Base-by-base conservation (phyloP, 2,113 vertebrate genomes). In the Cervus canadensis region DNA sequence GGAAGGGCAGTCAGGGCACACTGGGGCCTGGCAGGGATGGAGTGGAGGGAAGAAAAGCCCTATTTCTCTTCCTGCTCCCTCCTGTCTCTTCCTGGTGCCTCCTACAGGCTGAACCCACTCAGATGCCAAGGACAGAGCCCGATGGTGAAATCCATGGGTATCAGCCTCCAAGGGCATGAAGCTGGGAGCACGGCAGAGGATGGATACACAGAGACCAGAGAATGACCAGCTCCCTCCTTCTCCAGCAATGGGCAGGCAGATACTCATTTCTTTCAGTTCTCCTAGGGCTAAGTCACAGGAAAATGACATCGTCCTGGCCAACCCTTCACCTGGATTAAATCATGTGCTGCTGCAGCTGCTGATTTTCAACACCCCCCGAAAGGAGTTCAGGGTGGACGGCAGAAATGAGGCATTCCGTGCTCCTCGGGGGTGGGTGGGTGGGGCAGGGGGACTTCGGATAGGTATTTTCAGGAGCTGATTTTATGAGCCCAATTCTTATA, bases 141-240 rank as follows among this genome's bases (percentile, higher is more conserved):
- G 5, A 36, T 36, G 59, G 13, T 28, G 40, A 91, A 30, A n/a
- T 6, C 15, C 0, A 3, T 0, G 23, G 28, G 26, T 11, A 6
- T 1, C 17, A 26, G 71, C 50, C 50, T 56, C 14, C 43, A 23
- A 5, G 23, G 23, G 45, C 7, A 4, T 1, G 45, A 43, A 12
- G 19, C 11, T n/a, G 17, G 56, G 12, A 21, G 23, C 26, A 16
- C 8, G 26, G 26, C 0, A 12, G 36, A 33, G 30, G 45, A 16
- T 2, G 4, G 56, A 40, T 1, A 2, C 3, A 59, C 21, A n/a
- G 40, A 21, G 52, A 23, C 1, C 0, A 0, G 45, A 79, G 26
- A 60, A 60, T 5, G 5, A 5, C 16, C 33, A 16, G 76, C 33
- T 5, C 14, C 56, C n/a, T n/a, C 21, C 45, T 48, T 76, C 21